These are phyloP conservation scores for Cyprinodon variegatus DNA, from an alignment of 2,113 vertebrate genomes.

Conservation along the genomic window DNA sequence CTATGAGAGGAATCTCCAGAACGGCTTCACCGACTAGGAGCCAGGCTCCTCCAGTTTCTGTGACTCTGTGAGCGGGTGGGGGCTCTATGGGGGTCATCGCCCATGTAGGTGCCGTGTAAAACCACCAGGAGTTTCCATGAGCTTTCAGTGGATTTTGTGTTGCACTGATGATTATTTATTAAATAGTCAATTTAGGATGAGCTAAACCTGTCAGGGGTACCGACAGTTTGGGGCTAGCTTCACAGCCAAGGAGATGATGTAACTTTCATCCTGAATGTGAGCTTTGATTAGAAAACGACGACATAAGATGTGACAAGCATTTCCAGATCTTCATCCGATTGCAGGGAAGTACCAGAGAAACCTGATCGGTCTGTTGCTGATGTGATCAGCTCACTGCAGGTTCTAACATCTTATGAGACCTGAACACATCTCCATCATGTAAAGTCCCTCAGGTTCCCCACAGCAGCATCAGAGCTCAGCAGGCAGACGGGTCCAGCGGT, in stretches of 20 bases:
- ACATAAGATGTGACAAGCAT: neutral
- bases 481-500: too few species aligned
- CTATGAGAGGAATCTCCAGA: conserved; percentile 82
- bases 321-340: too few species aligned
- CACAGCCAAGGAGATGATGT: neutral
- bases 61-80: neutral
- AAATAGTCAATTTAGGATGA: neutral
- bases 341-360: too few species aligned
- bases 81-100: neutral
- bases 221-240: neutral
- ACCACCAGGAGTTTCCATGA: neutral
- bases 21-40: conserved; percentile 50
- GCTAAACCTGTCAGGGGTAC: neutral
- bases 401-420: too few species aligned
- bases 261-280: neutral
- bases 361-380: too few species aligned
- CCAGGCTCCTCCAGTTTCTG: neutral
- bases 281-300: neutral
- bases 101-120: neutral
- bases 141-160: neutral
- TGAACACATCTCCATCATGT: too few species aligned
- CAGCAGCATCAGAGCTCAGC: too few species aligned
- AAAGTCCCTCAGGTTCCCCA: too few species aligned
- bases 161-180: neutral
- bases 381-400: too few species aligned